Conservation (phyloP, 2,113 vertebrate genomes). For the Beaufortia kweichowensis region DNA sequence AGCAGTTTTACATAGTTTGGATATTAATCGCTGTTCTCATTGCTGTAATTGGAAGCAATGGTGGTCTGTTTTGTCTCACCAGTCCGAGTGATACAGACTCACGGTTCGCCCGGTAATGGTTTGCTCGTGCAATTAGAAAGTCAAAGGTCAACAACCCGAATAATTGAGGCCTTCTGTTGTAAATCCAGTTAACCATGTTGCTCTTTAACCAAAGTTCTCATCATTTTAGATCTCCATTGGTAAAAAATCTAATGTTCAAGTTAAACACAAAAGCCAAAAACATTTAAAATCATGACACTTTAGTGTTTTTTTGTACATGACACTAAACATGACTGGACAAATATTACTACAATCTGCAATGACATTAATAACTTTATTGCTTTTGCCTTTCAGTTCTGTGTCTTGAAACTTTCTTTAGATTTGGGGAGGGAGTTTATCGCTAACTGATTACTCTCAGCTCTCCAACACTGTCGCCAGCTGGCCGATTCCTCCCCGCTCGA, state of each 20-base stretch:
- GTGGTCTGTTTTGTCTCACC: conserved; percentile 45
- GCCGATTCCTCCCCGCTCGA: neutral
- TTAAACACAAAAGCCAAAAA: no score
- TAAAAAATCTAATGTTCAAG: neutral
- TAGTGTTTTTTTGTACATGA: no score
- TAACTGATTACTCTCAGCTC: conserved; percentile 1
- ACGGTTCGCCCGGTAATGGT: conserved; percentile 24
- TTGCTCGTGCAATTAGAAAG: conserved; percentile 30
- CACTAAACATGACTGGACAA: no score
- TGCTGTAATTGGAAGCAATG: conserved; percentile 21
- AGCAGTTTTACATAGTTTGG: conserved; percentile 26
- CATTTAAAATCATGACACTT: no score
- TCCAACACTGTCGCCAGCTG: conserved; percentile 10
- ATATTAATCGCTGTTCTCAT: conserved; percentile 29
- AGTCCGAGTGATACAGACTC: neutral
- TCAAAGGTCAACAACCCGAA: conserved; percentile 35
- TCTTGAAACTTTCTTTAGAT: neutral
- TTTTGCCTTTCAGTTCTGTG: no score
- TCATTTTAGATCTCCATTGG: neutral
- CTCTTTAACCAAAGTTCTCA: conserved; percentile 28
- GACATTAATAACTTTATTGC: no score
- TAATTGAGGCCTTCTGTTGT: conserved; percentile 20
- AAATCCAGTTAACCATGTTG: conserved; percentile 25
- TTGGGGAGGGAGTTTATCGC: neutral
- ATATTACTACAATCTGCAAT: no score